These are phyloP conservation scores for Lutjanus campechanus DNA, from an alignment of 2,797 vertebrate genomes.

Conservation along the genomic window DNA sequence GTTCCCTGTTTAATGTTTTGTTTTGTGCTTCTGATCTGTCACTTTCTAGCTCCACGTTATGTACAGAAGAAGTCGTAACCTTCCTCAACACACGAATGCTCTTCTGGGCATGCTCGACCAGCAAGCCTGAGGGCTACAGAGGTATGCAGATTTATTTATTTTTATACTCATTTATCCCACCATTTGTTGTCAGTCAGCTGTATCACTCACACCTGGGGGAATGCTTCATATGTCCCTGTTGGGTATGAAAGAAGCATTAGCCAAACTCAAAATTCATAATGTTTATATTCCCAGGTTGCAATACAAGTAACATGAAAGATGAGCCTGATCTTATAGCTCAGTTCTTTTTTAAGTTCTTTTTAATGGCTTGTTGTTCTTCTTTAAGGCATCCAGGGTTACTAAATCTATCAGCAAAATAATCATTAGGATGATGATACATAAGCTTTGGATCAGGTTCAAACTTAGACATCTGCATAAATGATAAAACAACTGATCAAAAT, in stretches of 20 bases:
- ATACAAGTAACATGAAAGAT: background rate
- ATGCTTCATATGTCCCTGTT: background rate
- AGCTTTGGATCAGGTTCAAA: no score
- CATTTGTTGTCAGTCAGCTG: background rate
- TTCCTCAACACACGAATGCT: constrained; percentile 98
- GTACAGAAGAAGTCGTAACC: constrained; percentile 93
- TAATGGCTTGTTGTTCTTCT: no score
- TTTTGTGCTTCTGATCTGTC: constrained; percentile 24
- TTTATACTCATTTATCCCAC: background rate
- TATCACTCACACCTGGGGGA: background rate
- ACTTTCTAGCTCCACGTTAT: constrained; percentile 92
- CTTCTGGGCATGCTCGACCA: constrained; percentile 99
- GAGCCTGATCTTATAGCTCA: no score
- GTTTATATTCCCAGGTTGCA: background rate
- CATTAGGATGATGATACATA: no score
- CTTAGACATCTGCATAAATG: no score
- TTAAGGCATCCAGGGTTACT: no score
- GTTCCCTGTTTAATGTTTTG: background rate
- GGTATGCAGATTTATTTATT: constrained; percentile 79
- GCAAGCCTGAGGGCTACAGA: constrained; percentile 97
- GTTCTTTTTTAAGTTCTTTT: no score
- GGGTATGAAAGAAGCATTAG: background rate
- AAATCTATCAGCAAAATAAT: no score
- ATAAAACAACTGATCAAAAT: no score
- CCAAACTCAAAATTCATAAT: background rate